phyloP scores from a whole-genome alignment of 2,888 invertebrate species.

The Tenthredo notha region DNA sequence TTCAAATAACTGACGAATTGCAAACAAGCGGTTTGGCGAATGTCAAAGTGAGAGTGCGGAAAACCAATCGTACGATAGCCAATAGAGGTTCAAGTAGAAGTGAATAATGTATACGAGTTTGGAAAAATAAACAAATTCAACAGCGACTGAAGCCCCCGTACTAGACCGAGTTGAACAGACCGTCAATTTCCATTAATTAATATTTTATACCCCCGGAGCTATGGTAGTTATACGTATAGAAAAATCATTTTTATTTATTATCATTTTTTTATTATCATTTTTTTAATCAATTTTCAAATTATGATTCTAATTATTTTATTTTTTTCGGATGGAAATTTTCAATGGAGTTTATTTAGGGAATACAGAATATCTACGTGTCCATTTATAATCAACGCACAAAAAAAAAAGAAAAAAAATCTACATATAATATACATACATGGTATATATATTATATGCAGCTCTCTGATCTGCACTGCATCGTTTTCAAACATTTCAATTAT shows the following conservation, averaged over 20 bases:
- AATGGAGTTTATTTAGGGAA: not conserved
- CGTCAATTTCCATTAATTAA: constrained; percentile 40
- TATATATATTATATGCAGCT: not conserved
- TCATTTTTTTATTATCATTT: not conserved
- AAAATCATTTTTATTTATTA: not conserved
- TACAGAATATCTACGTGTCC: not conserved
- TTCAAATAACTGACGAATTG: constrained; percentile 35
- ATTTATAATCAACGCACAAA: not conserved
- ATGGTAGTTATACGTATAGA: not conserved
- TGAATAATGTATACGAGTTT: constrained; percentile 37
- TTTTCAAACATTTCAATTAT: not conserved
- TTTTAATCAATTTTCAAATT: not conserved
- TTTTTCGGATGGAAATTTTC: not conserved
- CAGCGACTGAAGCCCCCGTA: not conserved
- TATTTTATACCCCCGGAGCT: not conserved
- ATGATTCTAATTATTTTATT: not conserved
- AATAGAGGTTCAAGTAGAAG: constrained; percentile 38
- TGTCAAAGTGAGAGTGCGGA: constrained; percentile 46
- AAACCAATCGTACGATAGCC: constrained; percentile 34
- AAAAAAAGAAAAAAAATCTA: not conserved
- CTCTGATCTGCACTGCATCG: not conserved
- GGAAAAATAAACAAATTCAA: constrained; percentile 33
- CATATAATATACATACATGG: not conserved
- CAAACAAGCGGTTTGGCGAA: not conserved
- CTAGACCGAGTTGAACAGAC: not conserved